These are phyloP conservation scores for Pyxicephalus adspersus DNA, from an alignment of 2,113 vertebrate species.

Conservation along the genomic window DNA sequence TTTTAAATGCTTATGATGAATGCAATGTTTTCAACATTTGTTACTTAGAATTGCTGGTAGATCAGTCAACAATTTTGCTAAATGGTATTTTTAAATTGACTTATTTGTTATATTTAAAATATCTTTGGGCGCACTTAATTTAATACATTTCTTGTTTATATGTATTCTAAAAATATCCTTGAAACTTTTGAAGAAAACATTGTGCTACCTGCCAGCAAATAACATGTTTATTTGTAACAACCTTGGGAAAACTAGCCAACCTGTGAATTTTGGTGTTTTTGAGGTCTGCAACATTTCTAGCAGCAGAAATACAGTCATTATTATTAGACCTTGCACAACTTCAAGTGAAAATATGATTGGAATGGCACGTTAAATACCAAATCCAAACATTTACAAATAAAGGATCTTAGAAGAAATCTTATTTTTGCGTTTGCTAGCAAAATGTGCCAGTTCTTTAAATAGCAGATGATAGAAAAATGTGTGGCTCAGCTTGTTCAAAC, in stretches of 20 bases:
- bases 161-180: conserved; percentile 38
- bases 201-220: conserved; percentile 17
- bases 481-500: too few species aligned
- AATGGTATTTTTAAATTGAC: too few species aligned
- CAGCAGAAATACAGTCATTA: background rate
- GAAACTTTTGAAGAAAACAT: background rate
- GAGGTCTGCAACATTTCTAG: background rate
- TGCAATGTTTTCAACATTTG: too few species aligned
- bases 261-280: conserved; percentile 17
- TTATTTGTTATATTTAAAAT: background rate
- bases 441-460: too few species aligned
- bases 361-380: too few species aligned
- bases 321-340: background rate
- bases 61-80: too few species aligned
- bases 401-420: too few species aligned
- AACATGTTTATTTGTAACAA: conserved; percentile 36
- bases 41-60: too few species aligned
- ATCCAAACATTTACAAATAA: too few species aligned
- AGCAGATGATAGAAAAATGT: too few species aligned
- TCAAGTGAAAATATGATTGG: background rate
- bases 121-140: background rate
- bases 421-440: too few species aligned
- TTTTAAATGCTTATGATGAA: too few species aligned
- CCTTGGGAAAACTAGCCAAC: conserved; percentile 16
- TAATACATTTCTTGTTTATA: conserved; percentile 17